A percentile compares a stretch with the other conserved stretches of the same genome.
Evolutionary conservation across 2,888 invertebrate genomes (phyloP).

Genomic region (Pollenia amentaria): DNA sequence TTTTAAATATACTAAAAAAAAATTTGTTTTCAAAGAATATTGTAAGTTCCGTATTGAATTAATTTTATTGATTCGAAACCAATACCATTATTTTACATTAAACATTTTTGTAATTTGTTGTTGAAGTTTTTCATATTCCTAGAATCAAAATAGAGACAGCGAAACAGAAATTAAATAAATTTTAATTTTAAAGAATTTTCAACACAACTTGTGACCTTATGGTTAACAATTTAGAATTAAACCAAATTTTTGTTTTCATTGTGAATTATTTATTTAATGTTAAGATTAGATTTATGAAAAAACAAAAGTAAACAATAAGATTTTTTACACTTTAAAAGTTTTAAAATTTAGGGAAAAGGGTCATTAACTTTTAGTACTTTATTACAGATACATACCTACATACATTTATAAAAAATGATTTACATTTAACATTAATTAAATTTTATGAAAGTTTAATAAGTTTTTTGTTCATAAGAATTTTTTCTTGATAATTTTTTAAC

Average conservation of each 20-base stretch:
- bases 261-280: background rate
- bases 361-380: background rate
- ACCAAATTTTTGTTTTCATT: conserved; percentile 3
- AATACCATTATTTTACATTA: no score
- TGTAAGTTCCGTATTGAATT: no score
- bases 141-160: background rate
- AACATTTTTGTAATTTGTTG: background rate
- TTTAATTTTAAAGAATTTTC: conserved; percentile 35
- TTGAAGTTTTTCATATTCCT: conserved; percentile 1
- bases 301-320: no score
- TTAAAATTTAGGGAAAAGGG: background rate
- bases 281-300: background rate
- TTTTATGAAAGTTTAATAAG: background rate
- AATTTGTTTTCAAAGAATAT: no score
- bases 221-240: conserved; percentile 57
- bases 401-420: no score
- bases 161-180: conserved; percentile 23
- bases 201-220: conserved; percentile 60
- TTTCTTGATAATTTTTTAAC: background rate
- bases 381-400: background rate
- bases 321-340: background rate
- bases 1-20: no score
- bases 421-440: no score
- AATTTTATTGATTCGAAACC: no score
- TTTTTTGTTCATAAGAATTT: background rate